phyloP scores from a whole-genome alignment of 2,888 invertebrate genomes.

The Osmoderma eremita region DNA sequence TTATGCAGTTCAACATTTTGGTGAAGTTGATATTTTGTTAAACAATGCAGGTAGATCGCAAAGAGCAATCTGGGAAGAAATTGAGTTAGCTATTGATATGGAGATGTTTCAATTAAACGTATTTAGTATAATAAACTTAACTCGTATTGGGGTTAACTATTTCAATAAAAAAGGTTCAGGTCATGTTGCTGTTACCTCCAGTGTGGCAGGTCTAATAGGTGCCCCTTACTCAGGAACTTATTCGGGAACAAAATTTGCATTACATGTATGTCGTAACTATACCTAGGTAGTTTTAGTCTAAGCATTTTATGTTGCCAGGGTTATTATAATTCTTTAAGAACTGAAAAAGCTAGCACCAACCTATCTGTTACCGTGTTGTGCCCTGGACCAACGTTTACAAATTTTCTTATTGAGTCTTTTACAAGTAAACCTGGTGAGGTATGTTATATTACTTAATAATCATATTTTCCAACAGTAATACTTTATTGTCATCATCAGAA shows the following conservation, averaged over 20 bases:
- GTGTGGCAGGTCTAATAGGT: slow-evolving; percentile 76
- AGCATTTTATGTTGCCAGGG: no score
- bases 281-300: no score
- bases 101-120: slow-evolving; percentile 83
- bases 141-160: slow-evolving; percentile 74
- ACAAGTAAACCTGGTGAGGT: slow-evolving; percentile 73
- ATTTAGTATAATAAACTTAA: slow-evolving; percentile 76
- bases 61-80: slow-evolving; percentile 76
- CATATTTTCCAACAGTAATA: no score
- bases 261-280: slow-evolving; percentile 77
- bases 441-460: slow-evolving; percentile 42
- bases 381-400: slow-evolving; percentile 81
- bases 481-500: slow-evolving; percentile 60
- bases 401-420: slow-evolving; percentile 74
- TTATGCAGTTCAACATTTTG: slow-evolving; percentile 74
- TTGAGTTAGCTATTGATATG: slow-evolving; percentile 75
- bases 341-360: slow-evolving; percentile 69
- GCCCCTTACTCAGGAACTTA: slow-evolving; percentile 76
- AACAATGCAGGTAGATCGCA: slow-evolving; percentile 87
- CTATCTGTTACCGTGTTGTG: slow-evolving; percentile 76
- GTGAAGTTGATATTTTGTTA: slow-evolving; percentile 78
- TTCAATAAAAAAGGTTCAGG: slow-evolving; percentile 70
- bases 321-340: slow-evolving; percentile 73
- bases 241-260: slow-evolving; percentile 79
- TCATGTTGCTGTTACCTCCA: slow-evolving; percentile 80